These are phyloP conservation scores for Acanthococcus lagerstroemiae DNA, from an alignment of 2,888 invertebrate species.

Conservation along the genomic window DNA sequence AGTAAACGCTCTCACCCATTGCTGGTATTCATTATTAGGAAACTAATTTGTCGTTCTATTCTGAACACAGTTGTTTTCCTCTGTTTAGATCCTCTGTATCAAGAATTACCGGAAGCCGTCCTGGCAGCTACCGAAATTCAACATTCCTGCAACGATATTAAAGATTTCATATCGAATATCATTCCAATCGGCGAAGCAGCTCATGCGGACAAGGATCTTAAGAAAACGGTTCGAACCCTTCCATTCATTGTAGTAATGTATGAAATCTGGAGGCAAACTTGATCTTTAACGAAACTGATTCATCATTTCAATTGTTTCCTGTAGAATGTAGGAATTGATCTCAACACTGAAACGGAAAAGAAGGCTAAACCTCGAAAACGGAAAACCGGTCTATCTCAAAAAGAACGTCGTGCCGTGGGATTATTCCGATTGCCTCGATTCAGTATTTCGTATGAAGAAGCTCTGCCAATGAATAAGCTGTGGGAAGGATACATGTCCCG, in stretches of 20 bases:
- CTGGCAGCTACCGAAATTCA: neutral
- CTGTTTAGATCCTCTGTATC: slow-evolving; percentile 8
- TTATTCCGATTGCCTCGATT: slow-evolving; percentile 53
- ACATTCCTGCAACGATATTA: neutral
- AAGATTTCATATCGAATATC: slow-evolving; percentile 1
- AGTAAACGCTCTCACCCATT: neutral
- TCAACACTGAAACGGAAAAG: neutral
- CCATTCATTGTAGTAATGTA: neutral
- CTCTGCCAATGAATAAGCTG: slow-evolving; percentile 53
- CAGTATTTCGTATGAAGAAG: slow-evolving; percentile 54
- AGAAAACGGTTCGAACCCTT: neutral
- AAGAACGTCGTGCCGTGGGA: slow-evolving; percentile 45
- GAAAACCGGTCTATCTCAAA: slow-evolving; percentile 17
- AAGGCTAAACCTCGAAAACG: neutral
- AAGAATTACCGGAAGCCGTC: slow-evolving; percentile 7
- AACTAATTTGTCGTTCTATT: neutral
- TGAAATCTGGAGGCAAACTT: neutral
- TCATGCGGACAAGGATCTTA: neutral
- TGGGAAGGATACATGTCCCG: slow-evolving; percentile 63
- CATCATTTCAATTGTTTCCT: too few species aligned
- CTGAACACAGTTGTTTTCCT: neutral
- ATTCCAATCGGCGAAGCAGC: slow-evolving; percentile 7
- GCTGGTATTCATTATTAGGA: too few species aligned
- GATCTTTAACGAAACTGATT: too few species aligned
- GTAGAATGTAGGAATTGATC: slow-evolving; percentile 8